Conservation (phyloP, 2,888 invertebrate genomes). For the Tetragonula carbonaria region DNA sequence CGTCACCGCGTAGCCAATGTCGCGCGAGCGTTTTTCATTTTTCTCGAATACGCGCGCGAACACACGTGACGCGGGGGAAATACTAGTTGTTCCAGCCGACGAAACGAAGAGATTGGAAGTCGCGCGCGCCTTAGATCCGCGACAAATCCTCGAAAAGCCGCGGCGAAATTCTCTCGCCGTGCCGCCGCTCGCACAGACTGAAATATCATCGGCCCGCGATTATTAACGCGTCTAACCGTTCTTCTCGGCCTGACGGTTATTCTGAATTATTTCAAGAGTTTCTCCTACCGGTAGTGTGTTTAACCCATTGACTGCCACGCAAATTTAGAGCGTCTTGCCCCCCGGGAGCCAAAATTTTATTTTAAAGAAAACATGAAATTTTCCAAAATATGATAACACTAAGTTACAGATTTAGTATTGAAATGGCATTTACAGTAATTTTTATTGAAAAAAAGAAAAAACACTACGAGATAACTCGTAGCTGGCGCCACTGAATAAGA, state of each 20-base stretch:
- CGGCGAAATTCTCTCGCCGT: conserved; percentile 32
- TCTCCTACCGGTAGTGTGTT: no score
- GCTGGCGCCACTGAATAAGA: no score
- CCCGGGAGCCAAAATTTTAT: no score
- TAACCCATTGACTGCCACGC: no score
- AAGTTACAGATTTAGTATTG: no score
- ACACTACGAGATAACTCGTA: no score
- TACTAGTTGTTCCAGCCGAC: conserved; percentile 35
- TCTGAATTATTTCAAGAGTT: background rate
- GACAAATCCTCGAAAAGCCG: conserved; percentile 52
- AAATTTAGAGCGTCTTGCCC: no score
- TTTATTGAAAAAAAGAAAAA: no score
- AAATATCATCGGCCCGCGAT: background rate
- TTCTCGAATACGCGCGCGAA: conserved; percentile 39
- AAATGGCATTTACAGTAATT: no score
- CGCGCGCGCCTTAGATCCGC: conserved; percentile 22
- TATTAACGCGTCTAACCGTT: conserved; percentile 9
- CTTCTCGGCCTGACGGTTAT: background rate
- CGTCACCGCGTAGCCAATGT: conserved; percentile 50
- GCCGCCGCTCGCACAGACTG: background rate
- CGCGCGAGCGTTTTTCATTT: conserved; percentile 62
- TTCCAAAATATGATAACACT: no score
- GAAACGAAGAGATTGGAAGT: conserved; percentile 52
- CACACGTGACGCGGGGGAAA: conserved; percentile 20
- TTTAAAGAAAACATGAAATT: no score